phyloP scores from a whole-genome alignment of 2,113 vertebrate genomes.

The Entosphenus tridentatus region DNA sequence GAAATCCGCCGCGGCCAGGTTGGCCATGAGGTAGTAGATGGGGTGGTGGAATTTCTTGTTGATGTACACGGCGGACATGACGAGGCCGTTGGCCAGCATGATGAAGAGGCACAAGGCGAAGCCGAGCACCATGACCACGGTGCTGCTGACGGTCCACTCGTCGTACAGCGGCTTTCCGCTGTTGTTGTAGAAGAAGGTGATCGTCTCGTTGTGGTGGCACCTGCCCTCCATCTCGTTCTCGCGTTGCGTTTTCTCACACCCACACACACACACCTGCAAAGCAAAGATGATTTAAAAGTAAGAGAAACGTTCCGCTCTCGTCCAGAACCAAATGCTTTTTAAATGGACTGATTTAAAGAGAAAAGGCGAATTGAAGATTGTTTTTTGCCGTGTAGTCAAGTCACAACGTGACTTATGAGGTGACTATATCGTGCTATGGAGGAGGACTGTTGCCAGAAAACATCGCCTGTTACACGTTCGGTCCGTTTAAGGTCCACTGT shows the following conservation, averaged over 20 bases:
- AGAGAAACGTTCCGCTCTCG: neutral
- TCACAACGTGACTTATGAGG: neutral
- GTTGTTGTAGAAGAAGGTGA: conserved; percentile 93
- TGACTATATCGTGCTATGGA: neutral
- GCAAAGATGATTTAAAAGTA: neutral
- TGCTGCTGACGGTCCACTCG: conserved; percentile 83
- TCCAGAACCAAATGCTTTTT: neutral
- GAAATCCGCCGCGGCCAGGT: conserved; percentile 91
- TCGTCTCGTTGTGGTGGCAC: conserved; percentile 96
- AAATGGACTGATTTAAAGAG: neutral
- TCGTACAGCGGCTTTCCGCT: conserved; percentile 65
- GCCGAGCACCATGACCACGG: conserved; percentile 88
- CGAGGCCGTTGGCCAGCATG: conserved; percentile 91
- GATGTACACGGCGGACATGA: conserved; percentile 96
- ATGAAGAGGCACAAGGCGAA: conserved; percentile 98
- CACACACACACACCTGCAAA: neutral
- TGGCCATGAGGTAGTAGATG: conserved; percentile 99
- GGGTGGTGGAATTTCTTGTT: conserved; percentile 95
- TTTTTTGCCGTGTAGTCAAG: neutral
- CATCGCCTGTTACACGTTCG: neutral
- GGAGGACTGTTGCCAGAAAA: neutral
- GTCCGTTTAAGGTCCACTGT: neutral
- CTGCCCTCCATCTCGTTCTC: neutral
- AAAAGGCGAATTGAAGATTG: neutral
- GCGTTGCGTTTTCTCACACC: too few relatives aligned